These are phyloP conservation scores for Chinchilla lanigera DNA, from an alignment of 2,113 vertebrate species.

Conservation along the genomic window DNA sequence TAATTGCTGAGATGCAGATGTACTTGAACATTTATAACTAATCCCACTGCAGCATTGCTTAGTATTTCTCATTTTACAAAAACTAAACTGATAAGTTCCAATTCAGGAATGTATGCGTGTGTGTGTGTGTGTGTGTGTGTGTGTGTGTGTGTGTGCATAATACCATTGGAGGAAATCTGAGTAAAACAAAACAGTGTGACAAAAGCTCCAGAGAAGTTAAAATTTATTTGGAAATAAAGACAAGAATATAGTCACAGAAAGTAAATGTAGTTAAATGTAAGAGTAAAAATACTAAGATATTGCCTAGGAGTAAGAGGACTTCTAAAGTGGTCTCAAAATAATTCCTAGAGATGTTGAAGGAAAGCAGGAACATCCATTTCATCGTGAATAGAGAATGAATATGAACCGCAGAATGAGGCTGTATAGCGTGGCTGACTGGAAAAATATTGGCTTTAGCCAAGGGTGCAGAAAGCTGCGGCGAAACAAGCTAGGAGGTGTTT, in stretches of 20 bases:
- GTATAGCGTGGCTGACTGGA: background rate
- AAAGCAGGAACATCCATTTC: background rate
- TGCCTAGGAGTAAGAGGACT: background rate
- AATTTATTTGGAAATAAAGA: background rate
- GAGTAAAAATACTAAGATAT: background rate
- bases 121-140: background rate
- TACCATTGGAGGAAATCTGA: background rate
- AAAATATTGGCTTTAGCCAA: background rate
- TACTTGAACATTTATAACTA: background rate
- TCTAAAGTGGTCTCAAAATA: background rate
- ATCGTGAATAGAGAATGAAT: background rate
- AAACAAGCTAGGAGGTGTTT: background rate
- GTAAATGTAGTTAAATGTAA: slow-evolving; percentile 18
- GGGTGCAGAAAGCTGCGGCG: background rate
- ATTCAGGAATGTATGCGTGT: background rate
- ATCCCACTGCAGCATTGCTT: background rate
- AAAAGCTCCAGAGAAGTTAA: background rate
- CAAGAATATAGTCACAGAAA: slow-evolving; percentile 3
- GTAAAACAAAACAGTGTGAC: background rate
- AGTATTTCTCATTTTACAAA: background rate
- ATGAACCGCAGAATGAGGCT: background rate
- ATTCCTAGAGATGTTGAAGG: background rate
- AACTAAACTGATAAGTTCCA: background rate
- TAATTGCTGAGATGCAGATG: background rate
- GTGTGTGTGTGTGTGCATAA: background rate